Base-by-base conservation (phyloP, 2,113 vertebrate genomes). In the Leptobrachium ailaonicum region DNA sequence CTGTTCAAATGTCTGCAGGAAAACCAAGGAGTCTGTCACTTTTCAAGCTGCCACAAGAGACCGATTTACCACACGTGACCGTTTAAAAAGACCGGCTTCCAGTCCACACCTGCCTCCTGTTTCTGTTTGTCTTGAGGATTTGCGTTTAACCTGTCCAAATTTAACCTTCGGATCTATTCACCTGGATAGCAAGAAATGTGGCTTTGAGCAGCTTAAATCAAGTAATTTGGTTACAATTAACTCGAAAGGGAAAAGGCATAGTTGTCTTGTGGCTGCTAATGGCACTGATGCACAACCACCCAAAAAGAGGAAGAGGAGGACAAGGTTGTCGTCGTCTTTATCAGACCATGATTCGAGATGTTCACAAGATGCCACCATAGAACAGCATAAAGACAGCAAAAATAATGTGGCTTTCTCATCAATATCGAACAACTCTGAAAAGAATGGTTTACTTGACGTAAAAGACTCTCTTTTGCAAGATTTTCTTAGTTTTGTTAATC, bases 401-500 rank as follows among this genome's bases (percentile, higher is more conserved):
- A 72, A 20, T 3, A 43, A 71, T 6, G 2, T 42, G 12, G 14
- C 60, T 70, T 3, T 42, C 42, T 41, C 10, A 0, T 45, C 83
- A 68, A 75, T 88, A 45, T 84, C 82, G 56, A 66, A 83, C 70
- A 77, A 84, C 45, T 71, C 80, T 53, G 88, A 84, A 78, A 80
- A 66, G 71, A 83, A 66, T 14, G 56, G 47, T 60, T 7, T 54
- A 12, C 47, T 41, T 9, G 32, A 72, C 20, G 85, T 89, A 76
- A 88, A 91, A 84, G 90, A 87, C 87, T 88, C 92, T 82, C 80
- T 91, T 79, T 91, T 97, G 84, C 93, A 95, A 86, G 95, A 95
- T 54, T 88, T 98, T 86, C 92, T 98, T 89, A 92, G 94, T 83
- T 93, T 93, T 64, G 95, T 97, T 87, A 96, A 93, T 87, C 94